A percentile compares a stretch with the other conserved stretches of the same genome.
phyloP scores from a whole-genome alignment of 2,113 vertebrate genomes.

The Oostethus manadensis region DNA sequence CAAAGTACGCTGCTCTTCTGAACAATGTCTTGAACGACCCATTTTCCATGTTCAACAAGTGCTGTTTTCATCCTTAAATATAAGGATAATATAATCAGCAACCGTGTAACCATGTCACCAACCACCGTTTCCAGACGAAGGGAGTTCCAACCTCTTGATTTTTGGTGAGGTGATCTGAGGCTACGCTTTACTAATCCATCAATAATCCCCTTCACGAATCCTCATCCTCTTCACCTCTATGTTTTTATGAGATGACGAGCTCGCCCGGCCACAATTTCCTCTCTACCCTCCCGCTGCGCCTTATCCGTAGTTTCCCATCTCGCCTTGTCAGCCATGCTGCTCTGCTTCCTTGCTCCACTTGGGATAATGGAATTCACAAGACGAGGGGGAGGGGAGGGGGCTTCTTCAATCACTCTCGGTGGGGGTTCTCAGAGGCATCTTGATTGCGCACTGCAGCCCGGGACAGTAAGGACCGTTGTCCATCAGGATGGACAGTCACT shows the following conservation, averaged over 20 bases:
- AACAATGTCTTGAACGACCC: no score
- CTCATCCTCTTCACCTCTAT: conserved; percentile 31
- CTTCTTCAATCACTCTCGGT: conserved; percentile 41
- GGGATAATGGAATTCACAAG: conserved; percentile 48
- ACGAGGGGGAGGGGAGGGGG: conserved; percentile 41
- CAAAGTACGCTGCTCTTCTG: no score
- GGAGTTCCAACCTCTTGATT: no score
- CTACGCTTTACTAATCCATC: conserved; percentile 27
- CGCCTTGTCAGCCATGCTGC: conserved; percentile 15
- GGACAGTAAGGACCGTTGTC: conserved; percentile 53
- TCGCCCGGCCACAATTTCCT: conserved; percentile 35
- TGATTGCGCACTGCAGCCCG: conserved; percentile 61
- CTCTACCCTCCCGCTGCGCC: conserved; percentile 17
- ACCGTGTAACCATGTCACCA: no score
- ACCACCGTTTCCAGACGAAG: no score
- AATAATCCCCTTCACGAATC: conserved; percentile 37
- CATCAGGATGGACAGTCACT: not conserved
- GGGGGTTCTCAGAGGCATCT: conserved; percentile 55
- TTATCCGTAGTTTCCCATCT: conserved; percentile 21
- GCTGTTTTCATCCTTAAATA: no score
- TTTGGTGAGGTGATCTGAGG: no score
- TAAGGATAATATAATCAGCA: no score
- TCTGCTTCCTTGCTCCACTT: conserved; percentile 32
- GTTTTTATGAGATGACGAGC: conserved; percentile 14
- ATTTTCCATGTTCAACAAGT: no score